Conservation (phyloP, 1,140 invertebrate genomes). For the Propsilocerus akamusi region DNA sequence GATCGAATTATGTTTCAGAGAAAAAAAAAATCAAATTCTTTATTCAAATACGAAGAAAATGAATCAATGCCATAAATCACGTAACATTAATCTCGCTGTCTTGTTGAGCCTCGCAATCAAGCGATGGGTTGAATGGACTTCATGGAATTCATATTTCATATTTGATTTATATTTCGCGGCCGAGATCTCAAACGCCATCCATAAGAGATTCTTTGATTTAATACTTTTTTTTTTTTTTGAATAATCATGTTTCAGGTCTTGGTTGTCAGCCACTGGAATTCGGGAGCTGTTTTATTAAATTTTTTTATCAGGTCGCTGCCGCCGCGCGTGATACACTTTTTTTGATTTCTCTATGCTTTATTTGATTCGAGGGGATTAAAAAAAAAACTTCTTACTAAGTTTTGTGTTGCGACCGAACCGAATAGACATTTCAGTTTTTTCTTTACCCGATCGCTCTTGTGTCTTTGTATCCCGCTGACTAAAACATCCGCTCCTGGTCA, state of each 20-base stretch:
- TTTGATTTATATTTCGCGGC: background rate
- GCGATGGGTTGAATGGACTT: background rate
- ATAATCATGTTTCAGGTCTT: too few relatives aligned
- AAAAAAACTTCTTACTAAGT: background rate
- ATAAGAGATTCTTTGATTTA: background rate
- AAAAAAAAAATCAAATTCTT: too few relatives aligned
- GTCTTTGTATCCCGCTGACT: background rate
- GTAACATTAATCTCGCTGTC: background rate
- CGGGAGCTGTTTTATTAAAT: too few relatives aligned
- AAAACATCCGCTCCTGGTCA: background rate
- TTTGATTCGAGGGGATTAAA: background rate
- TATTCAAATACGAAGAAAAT: too few relatives aligned
- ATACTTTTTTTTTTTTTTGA: background rate
- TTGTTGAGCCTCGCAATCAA: background rate
- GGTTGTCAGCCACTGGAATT: background rate
- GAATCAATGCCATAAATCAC: conserved; percentile 1
- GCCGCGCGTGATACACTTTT: too few relatives aligned
- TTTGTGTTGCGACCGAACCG: too few relatives aligned
- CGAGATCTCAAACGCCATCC: background rate
- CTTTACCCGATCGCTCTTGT: too few relatives aligned
- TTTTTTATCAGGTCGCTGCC: background rate
- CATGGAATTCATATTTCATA: conserved; percentile 1
- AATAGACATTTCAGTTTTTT: too few relatives aligned
- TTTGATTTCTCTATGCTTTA: background rate
- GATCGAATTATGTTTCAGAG: too few relatives aligned